Conservation (phyloP, 1,140 invertebrate genomes). For the Thaumatotibia leucotreta region DNA sequence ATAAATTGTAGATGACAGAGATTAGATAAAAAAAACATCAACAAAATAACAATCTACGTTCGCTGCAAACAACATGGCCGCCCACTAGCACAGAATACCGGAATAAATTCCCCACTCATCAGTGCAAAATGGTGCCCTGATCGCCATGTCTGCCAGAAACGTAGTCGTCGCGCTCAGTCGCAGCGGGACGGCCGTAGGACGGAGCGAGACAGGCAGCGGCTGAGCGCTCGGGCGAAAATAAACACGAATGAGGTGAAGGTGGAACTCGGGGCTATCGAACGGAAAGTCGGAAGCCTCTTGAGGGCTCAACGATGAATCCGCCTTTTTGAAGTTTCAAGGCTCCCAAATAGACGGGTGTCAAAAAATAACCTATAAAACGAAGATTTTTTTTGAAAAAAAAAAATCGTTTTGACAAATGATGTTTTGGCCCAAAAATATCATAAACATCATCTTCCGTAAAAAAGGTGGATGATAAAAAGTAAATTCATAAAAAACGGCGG, state of each 20-base stretch:
- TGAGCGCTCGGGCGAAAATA: conserved; percentile 20
- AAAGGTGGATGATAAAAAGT: too few relatives aligned
- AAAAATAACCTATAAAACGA: background rate
- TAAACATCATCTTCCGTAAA: too few relatives aligned
- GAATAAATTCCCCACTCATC: conserved; percentile 54
- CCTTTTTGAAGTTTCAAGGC: background rate
- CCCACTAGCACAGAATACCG: conserved; percentile 40
- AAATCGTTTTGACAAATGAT: too few relatives aligned
- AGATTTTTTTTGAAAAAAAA: background rate
- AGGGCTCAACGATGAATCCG: background rate
- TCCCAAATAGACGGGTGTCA: background rate
- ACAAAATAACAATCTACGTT: conserved; percentile 16
- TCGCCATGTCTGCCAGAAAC: conserved; percentile 28
- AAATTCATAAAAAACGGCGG: too few relatives aligned
- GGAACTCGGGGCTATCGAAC: conserved; percentile 41
- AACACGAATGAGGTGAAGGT: conserved; percentile 48
- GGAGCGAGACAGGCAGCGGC: conserved; percentile 29
- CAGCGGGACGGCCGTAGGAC: conserved; percentile 1
- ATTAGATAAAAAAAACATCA: too few relatives aligned
- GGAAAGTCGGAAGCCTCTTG: conserved; percentile 26
- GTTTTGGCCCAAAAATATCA: too few relatives aligned
- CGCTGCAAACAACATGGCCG: conserved; percentile 33
- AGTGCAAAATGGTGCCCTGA: conserved; percentile 28
- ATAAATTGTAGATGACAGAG: too few relatives aligned
- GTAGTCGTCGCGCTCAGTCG: conserved; percentile 24